These are phyloP conservation scores for Aspidoscelis tigris DNA, from an alignment of 2,113 vertebrate genomes.

Conservation along the genomic window DNA sequence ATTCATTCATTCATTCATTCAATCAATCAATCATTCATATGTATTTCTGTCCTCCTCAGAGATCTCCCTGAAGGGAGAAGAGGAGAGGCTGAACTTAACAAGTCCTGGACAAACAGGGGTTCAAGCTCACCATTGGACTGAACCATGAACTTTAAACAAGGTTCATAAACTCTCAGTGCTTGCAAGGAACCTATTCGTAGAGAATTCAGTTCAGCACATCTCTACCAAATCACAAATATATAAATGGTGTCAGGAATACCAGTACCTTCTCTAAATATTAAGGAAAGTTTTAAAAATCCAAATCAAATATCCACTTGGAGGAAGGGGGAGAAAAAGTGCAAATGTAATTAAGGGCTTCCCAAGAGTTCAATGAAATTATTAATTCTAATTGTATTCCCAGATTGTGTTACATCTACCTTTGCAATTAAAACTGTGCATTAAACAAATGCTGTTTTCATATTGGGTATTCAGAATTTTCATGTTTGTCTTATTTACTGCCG, in stretches of 20 bases:
- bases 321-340: neutral
- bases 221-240: neutral
- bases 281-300: neutral
- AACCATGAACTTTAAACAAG: no score
- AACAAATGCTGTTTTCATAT: neutral
- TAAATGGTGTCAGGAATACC: neutral
- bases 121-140: no score
- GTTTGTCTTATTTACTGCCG: neutral
- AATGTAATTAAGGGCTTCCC: neutral
- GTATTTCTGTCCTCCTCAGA: no score
- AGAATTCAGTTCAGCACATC: neutral
- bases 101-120: no score
- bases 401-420: neutral
- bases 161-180: no score
- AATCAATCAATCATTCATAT: no score
- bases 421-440: neutral
- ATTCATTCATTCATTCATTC: no score
- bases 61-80: no score
- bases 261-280: neutral
- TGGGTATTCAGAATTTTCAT: neutral
- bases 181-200: no score
- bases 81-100: no score
- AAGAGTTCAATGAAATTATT: neutral
- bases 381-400: neutral
- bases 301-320: neutral